Evolutionary conservation across 2,113 vertebrate species (phyloP), one percentile per base, ranked within the genome.

Genomic region (Ciconia maguari): DNA sequence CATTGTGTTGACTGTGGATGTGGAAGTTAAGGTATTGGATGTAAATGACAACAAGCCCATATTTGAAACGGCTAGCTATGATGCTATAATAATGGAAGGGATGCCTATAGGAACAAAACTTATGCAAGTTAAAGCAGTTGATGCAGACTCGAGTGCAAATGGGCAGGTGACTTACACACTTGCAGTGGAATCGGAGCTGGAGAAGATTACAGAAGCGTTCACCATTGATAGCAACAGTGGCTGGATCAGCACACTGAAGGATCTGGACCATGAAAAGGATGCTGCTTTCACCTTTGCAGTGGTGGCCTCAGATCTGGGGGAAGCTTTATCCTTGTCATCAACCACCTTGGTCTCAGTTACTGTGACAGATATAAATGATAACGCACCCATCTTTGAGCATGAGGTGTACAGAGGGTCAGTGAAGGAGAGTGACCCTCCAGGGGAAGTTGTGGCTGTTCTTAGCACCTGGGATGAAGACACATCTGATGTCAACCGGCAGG

Each of bases 1-100:
- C n/a, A 94, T 99, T 25, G 98, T 99, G 64, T 96, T 98, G 68
- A 98, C 98, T 1, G 98, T 99, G 57, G 99, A 99, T 81, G 98
- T 99, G 46, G 99, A 99, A 57, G 93, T 99, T 74, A 99, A 98
- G 96, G 98, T 99, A 29, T 94, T 99, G 82, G 99, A 99, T 95
- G 69, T 99, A 46, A 99, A 99, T 87, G 99, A 99, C 97, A 99
- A 99, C 97, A 99, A 98, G 83, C 99, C 99, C 32, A 91, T 97
- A 21, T 99, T 99, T 98, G 99, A 99, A 69, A 91, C 99, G 1
- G 95, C 97, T 61, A 98, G 92, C 69, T 99, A 99, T 15, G 98
- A 99, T 30, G 98, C 99, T 30, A 97, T 99, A 32, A 95, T 99
- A 85, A 99, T 99, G 98, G 99, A 99, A 94, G 99, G 99, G 57